Conservation (phyloP, 2,888 invertebrate species). For the Campoplex nolae region DNA sequence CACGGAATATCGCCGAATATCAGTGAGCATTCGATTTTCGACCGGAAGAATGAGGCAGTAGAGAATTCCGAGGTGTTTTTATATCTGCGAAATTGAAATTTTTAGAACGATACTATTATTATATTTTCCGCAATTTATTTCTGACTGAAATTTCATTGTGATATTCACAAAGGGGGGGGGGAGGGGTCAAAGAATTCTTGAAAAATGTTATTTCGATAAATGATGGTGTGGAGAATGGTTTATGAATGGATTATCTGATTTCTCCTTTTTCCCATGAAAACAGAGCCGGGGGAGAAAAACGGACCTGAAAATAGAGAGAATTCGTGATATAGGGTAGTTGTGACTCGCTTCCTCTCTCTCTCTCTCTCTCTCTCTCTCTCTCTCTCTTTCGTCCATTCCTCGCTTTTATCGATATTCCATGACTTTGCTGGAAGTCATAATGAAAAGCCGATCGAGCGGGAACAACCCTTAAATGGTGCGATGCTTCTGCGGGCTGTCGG, state of each 20-base stretch:
- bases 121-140: neutral
- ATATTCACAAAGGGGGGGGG: neutral
- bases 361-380: constrained; percentile 51
- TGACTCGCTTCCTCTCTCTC: constrained; percentile 8
- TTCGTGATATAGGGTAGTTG: constrained; percentile 38
- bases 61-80: neutral
- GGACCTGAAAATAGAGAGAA: neutral
- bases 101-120: neutral
- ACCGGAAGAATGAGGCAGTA: neutral
- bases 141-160: neutral
- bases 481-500: constrained; percentile 1
- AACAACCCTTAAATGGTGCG: constrained; percentile 42
- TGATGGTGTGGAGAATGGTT: constrained; percentile 17
- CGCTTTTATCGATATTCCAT: constrained; percentile 61
- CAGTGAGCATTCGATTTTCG: neutral
- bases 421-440: constrained; percentile 58
- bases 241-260: constrained; percentile 46
- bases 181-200: neutral
- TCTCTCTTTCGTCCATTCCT: constrained; percentile 41
- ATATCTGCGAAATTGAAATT: neutral
- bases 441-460: constrained; percentile 64
- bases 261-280: neutral
- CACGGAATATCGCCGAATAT: neutral
- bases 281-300: neutral
- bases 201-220: constrained; percentile 1